Evolutionary conservation across 2,888 invertebrate species (phyloP).

Genomic region (Troglohyphantes excavatus): DNA sequence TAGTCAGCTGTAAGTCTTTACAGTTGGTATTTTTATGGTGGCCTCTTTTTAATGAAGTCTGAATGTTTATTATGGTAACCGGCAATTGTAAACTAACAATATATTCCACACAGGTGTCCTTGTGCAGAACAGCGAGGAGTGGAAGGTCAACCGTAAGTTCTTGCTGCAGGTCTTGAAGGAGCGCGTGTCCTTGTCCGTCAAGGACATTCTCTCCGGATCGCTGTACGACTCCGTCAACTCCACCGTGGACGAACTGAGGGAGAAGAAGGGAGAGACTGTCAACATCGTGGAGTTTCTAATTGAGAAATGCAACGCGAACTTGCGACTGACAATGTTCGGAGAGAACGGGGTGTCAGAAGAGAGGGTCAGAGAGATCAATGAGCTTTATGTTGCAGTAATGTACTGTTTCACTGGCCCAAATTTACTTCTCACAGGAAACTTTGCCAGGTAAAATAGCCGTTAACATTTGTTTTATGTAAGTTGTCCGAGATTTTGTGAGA

Average conservation of each 20-base stretch:
- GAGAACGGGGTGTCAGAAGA: constrained; percentile 30
- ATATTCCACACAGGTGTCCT: neutral
- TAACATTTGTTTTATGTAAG: too few species aligned
- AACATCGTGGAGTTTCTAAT: constrained; percentile 12
- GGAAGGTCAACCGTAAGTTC: constrained; percentile 50
- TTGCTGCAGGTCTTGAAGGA: constrained; percentile 33
- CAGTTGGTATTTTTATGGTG: too few species aligned
- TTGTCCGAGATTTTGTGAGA: too few species aligned
- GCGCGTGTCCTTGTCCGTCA: neutral
- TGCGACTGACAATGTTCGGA: constrained; percentile 31
- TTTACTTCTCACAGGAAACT: constrained; percentile 3
- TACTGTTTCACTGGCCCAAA: neutral
- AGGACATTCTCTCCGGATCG: constrained; percentile 1
- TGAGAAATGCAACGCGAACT: constrained; percentile 21
- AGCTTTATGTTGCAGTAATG: neutral
- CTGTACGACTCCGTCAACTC: constrained; percentile 48
- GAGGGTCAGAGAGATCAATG: neutral
- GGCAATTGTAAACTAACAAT: too few species aligned
- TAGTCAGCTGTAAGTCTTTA: too few species aligned
- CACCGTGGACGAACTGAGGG: neutral
- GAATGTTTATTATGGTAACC: too few species aligned
- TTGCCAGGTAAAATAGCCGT: constrained; percentile 19
- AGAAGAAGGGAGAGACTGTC: neutral
- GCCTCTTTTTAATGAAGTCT: too few species aligned
- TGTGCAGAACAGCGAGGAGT: constrained; percentile 31